Evolutionary conservation across 2,888 invertebrate genomes (phyloP), one percentile per base, ranked within the genome.

Genomic region (Drosophila lutescens): DNA sequence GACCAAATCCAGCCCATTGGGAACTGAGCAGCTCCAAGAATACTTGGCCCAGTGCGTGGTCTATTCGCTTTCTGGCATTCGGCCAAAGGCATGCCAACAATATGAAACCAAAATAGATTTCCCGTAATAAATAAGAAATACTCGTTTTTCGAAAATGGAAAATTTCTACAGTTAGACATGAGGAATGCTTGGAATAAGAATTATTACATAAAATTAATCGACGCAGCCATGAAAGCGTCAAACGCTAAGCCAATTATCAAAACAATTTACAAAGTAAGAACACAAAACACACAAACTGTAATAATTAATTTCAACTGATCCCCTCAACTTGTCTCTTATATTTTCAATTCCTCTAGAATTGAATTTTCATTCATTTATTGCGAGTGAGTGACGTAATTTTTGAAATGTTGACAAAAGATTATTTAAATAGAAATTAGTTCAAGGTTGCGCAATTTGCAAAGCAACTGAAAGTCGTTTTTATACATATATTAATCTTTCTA

Each of bases 341-440:
- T 49, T 26, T 17, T 17, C 20, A 32, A 15, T 26, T 43, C 38
- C 36, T 59, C 41, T n/a, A 5, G 44, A 58, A 60, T 61, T 66
- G n/a, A 47, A 57, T 67, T 59, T 63, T 63, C 36, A 60, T 65
- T 71, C 44, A 65, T 59, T 63, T 53, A 50, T 26, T 53, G 49
- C 30, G 10, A 17, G 23, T 56, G 46, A 55, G 67, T 83, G 87
- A 83, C 82, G 86, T 81, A 83, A 83, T 81, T 63, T 49, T 32
- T 30, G 47, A 67, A 53, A 70, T 62, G 46, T 76, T 72, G 75
- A 78, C 73, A 86, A 80, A 72, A 79, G 59, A 73, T 68, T 77
- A 82, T 74, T 87, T 72, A 87, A 84, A 87, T 79, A 78, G 74
- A 89, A 86, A 82, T 87, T 89, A 74, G 89, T 87, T 86, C 86